Percentiles rank a stretch among this genome's conserved stretches.
These are phyloP conservation scores for Camponotus vicinus DNA, from an alignment of 1,140 invertebrate species.

Conservation along the genomic window DNA sequence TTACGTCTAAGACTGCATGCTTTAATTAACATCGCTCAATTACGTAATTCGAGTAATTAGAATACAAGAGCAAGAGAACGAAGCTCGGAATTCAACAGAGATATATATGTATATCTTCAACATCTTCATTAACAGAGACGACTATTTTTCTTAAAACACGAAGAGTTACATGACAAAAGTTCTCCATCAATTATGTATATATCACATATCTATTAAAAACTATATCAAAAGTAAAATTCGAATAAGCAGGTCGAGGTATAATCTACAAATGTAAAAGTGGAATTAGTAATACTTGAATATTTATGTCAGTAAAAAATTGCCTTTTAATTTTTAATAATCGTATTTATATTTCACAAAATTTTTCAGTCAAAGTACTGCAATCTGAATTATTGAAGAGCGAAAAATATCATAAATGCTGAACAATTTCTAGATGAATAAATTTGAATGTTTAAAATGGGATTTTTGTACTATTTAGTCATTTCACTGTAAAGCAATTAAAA, in stretches of 20 bases:
- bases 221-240: constrained; percentile 3
- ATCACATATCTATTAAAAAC: not conserved
- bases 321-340: not conserved
- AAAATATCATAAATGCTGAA: not conserved
- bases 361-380: not conserved
- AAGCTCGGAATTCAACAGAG: not conserved
- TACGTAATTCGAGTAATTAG: not conserved
- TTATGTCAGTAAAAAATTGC: not conserved
- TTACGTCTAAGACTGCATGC: not conserved
- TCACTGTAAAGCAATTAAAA: not conserved
- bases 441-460: not conserved
- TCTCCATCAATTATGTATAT: not conserved
- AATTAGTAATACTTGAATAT: constrained; percentile 15
- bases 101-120: not conserved
- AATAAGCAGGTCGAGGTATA: not conserved
- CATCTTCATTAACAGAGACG: not conserved
- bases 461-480: not conserved
- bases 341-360: not conserved
- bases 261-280: not conserved
- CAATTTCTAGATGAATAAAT: too few relatives aligned
- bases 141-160: not conserved
- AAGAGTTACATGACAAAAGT: not conserved
- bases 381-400: constrained; percentile 1
- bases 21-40: not conserved
- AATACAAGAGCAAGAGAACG: not conserved